phyloP scores from a whole-genome alignment of 2,113 vertebrate genomes.

The Pelecanus crispus region DNA sequence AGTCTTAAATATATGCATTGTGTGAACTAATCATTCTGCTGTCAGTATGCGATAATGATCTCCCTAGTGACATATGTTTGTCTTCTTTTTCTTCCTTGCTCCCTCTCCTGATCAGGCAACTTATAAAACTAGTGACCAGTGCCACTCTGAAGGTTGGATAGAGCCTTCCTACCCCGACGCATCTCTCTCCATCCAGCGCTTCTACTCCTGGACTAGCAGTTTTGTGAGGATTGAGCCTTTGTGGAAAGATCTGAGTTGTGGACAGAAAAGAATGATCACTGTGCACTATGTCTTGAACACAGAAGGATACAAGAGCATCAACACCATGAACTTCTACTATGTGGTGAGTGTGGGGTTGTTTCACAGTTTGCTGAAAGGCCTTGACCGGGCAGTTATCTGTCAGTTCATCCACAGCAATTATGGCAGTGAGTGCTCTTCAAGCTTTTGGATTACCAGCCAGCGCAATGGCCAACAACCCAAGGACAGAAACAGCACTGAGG shows the following conservation, averaged over 20 bases:
- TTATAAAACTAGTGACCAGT: conserved; percentile 52
- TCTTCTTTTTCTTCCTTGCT: neutral
- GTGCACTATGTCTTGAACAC: conserved; percentile 50
- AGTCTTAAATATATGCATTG: neutral
- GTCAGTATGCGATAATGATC: neutral
- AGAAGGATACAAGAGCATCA: neutral
- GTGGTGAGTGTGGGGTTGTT: neutral
- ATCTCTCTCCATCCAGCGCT: neutral
- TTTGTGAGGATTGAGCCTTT: conserved; percentile 58
- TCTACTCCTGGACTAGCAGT: conserved; percentile 64
- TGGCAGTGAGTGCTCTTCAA: neutral
- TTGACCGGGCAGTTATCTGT: neutral
- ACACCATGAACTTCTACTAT: conserved; percentile 24
- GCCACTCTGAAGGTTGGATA: conserved; percentile 54
- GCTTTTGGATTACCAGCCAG: neutral
- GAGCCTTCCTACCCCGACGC: conserved; percentile 31
- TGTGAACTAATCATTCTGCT: neutral
- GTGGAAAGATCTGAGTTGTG: conserved; percentile 42
- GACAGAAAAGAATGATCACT: neutral
- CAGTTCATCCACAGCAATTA: neutral
- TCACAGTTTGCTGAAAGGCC: neutral
- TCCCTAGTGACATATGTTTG: neutral
- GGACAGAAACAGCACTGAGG: neutral
- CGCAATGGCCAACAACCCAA: neutral
- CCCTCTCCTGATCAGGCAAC: conserved; percentile 7